Conservation (phyloP, 1,140 invertebrate species). For the Cherax quadricarinatus region DNA sequence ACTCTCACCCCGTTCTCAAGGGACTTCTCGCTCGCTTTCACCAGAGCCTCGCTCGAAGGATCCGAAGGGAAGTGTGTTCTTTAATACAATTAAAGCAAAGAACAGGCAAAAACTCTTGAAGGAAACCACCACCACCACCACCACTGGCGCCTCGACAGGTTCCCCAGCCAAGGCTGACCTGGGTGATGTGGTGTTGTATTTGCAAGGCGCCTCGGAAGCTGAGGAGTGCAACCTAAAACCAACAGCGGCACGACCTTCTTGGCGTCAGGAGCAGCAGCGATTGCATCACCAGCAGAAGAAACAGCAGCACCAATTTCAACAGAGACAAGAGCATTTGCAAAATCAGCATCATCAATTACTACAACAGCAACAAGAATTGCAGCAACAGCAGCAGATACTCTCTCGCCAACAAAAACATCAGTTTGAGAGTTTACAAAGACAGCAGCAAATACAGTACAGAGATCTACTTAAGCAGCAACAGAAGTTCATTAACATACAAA, state of each 20-base stretch:
- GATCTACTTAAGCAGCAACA: slow-evolving; percentile 39
- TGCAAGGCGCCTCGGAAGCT: slow-evolving; percentile 38
- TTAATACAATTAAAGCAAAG: slow-evolving; percentile 51
- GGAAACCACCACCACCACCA: background rate
- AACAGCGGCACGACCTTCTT: background rate
- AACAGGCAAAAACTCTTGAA: slow-evolving; percentile 22
- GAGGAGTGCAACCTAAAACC: slow-evolving; percentile 44
- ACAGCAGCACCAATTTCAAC: slow-evolving; percentile 20
- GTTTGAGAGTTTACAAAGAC: background rate
- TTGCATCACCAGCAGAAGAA: slow-evolving; percentile 16
- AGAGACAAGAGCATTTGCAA: slow-evolving; percentile 15
- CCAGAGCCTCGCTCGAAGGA: slow-evolving; percentile 40
- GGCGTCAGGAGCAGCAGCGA: slow-evolving; percentile 38
- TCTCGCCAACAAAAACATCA: slow-evolving; percentile 15
- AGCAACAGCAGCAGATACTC: slow-evolving; percentile 7
- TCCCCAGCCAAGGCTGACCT: slow-evolving; percentile 20
- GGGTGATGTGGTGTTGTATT: slow-evolving; percentile 48
- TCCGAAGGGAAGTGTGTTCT: slow-evolving; percentile 34
- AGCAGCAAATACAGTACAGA: slow-evolving; percentile 9
- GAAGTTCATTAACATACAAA: slow-evolving; percentile 5
- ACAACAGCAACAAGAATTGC: background rate
- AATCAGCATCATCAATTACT: background rate
- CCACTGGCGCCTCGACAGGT: background rate
- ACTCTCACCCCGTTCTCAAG: background rate
- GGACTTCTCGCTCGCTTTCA: slow-evolving; percentile 27